These are phyloP conservation scores for Craniophora ligustri DNA, from an alignment of 2,888 invertebrate genomes.

Conservation along the genomic window DNA sequence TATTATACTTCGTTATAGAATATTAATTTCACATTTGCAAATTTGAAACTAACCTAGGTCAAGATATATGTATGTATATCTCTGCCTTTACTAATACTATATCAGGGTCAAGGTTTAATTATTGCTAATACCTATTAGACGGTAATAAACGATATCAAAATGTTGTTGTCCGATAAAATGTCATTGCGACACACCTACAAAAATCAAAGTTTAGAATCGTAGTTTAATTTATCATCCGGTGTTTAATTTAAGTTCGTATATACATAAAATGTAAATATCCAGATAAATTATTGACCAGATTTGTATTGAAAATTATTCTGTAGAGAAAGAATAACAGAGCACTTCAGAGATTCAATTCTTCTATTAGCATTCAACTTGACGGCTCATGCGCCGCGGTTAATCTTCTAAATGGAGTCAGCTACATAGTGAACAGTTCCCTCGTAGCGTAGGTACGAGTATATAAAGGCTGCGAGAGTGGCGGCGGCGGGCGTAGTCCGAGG, in stretches of 20 bases:
- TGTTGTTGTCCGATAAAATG: neutral
- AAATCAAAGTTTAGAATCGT: neutral
- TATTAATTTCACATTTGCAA: too few relatives aligned
- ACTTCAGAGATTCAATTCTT: slow-evolving; percentile 46
- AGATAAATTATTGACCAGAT: slow-evolving; percentile 5
- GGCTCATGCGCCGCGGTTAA: slow-evolving; percentile 75
- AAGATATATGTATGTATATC: too few relatives aligned
- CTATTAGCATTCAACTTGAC: slow-evolving; percentile 63
- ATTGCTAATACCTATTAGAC: neutral
- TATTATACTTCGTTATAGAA: too few relatives aligned
- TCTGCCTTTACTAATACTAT: too few relatives aligned
- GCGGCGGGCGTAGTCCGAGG: slow-evolving; percentile 76
- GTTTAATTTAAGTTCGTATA: too few relatives aligned
- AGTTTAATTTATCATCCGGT: too few relatives aligned
- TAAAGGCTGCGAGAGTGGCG: slow-evolving; percentile 72
- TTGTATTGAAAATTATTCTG: slow-evolving; percentile 16
- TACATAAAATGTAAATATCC: neutral
- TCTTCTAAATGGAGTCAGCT: slow-evolving; percentile 73
- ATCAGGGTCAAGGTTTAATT: neutral
- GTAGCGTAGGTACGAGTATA: slow-evolving; percentile 66
- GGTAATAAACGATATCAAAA: too few relatives aligned
- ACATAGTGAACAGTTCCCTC: slow-evolving; percentile 64
- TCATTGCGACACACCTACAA: neutral
- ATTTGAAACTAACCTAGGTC: neutral
- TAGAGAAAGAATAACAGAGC: slow-evolving; percentile 10